Percentiles rank a stretch among this genome's conserved stretches.
Conservation (phyloP, 2,888 invertebrate species). For the Idaea straminata region DNA sequence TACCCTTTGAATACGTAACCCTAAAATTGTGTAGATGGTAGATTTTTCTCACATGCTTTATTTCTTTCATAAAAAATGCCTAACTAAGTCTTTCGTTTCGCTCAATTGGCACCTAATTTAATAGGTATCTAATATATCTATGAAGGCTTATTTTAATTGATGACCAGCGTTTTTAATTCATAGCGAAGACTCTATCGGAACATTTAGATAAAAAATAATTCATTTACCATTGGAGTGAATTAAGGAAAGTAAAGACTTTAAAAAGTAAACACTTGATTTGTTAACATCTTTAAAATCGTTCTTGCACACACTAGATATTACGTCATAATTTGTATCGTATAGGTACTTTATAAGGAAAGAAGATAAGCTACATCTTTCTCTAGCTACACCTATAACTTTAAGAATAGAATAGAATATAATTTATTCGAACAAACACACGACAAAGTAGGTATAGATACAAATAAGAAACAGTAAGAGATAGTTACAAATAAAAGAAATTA, state of each 20-base stretch:
- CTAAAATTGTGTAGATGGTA: neutral
- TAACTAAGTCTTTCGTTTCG: neutral
- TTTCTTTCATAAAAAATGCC: conserved; percentile 3
- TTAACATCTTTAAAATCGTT: neutral
- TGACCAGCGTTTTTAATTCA: conserved; percentile 46
- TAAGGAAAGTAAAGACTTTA: neutral
- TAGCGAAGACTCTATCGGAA: conserved; percentile 29
- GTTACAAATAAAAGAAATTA: no score
- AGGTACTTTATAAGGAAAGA: no score
- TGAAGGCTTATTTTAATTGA: conserved; percentile 45
- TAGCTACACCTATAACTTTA: no score
- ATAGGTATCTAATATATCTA: conserved; percentile 25
- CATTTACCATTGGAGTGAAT: conserved; percentile 23
- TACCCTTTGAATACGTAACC: no score
- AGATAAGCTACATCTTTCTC: no score
- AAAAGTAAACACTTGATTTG: neutral
- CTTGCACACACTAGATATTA: no score
- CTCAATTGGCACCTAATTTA: conserved; percentile 13
- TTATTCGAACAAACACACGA: no score
- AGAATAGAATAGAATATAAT: no score
- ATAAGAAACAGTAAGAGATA: no score
- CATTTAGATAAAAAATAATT: conserved; percentile 34
- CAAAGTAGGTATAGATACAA: no score
- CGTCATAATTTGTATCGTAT: no score
- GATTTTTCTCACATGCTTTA: neutral